Conservation (phyloP, 2,797 vertebrate genomes). For the Sarcoramphus papa region DNA sequence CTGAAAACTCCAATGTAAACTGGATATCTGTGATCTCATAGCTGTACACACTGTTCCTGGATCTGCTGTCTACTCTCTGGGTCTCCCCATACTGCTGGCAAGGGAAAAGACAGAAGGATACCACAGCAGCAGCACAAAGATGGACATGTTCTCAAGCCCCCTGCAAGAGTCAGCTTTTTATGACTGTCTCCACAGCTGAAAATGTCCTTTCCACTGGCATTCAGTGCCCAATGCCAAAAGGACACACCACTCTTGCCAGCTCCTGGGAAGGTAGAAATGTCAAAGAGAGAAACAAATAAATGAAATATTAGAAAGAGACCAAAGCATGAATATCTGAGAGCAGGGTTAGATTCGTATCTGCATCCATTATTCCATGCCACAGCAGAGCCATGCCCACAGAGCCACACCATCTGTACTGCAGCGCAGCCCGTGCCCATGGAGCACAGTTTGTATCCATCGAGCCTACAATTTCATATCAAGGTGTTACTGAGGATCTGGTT, state of each 20-base stretch:
- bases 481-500: not conserved
- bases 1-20: conserved; percentile 36
- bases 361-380: not conserved
- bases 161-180: conserved; percentile 27
- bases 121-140: conserved; percentile 16
- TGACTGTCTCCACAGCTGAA: not conserved
- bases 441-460: not conserved
- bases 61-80: not conserved
- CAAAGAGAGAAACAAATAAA: conserved; percentile 40
- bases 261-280: conserved; percentile 45
- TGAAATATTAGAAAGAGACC: not conserved
- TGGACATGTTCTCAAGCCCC: not conserved
- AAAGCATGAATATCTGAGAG: not conserved
- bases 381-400: not conserved
- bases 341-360: not conserved
- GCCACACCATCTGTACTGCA: not conserved
- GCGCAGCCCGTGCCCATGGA: not conserved
- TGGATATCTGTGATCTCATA: not conserved
- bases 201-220: conserved; percentile 34
- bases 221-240: conserved; percentile 13
- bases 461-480: not conserved
- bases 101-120: conserved; percentile 3
- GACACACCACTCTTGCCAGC: conserved; percentile 35
- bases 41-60: not conserved
- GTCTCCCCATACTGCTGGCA: not conserved